Base-by-base conservation (phyloP, 2,113 vertebrate genomes). In the Antennarius striatus region DNA sequence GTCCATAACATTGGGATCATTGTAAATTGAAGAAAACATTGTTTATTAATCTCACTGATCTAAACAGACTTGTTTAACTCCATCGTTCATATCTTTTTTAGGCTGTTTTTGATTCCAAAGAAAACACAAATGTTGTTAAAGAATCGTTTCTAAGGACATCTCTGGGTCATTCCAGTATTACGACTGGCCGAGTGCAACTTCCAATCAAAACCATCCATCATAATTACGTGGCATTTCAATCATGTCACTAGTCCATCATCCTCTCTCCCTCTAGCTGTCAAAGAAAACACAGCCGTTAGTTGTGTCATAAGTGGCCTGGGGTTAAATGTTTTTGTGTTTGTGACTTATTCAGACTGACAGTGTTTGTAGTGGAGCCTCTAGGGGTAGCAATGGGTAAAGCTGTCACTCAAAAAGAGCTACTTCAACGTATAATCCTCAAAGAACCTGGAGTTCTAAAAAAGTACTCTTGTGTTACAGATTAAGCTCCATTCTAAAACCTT, bases 341-440 rank as follows among this genome's bases (percentile, higher is more conserved):
- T 51, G 50, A 36, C 13, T 60, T 43, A 70, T 53, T 10, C n/a
- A 16, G 10, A 56, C 50, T 61, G 59, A 40, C 50, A 68, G 32
- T 50, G 46, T 49, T 11, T 66, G 66, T 45, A 47, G 32, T 17
- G 50, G 32, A 47, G 58, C 57, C 77, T 57, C 42, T 10, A 36
- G 30, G 72, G 63, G 32, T 13, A 9, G 40, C 39, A 43, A 36
- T 47, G 15, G 7, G 50, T 56, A 61, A 22, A 71, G 68, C 67
- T 75, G 58, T 17, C 60, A 47, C 51, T 46, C 51, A 10, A 40
- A 51, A 51, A 17, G 6, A 17, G n/a, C 22, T 48, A 22, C 4
- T 9, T 6, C 6, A n/a, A 56, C 32, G 30, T 45, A 17, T 45
- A 43, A 43, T 45, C 22, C 10, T 50, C 13, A 59, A 52, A 69